These are phyloP conservation scores for Noctua janthina DNA, from an alignment of 2,888 invertebrate species.

Conservation along the genomic window DNA sequence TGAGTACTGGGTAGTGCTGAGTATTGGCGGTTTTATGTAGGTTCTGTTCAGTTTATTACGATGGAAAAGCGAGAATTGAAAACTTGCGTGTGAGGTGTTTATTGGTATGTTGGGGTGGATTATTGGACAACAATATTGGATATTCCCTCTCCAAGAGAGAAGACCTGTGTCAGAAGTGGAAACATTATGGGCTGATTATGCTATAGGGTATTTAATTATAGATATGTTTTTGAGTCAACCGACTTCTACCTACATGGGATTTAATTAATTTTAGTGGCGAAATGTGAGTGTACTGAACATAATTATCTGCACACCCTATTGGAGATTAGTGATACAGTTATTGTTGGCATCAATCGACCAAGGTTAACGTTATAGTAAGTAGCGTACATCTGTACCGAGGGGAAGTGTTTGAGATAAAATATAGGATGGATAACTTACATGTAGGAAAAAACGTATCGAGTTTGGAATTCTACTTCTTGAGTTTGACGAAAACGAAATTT, in stretches of 20 bases:
- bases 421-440: neutral
- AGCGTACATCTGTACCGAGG: no score
- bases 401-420: neutral
- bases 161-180: neutral
- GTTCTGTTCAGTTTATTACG: constrained; percentile 31
- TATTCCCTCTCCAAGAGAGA: no score
- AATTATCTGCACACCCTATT: no score
- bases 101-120: neutral
- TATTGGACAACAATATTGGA: neutral
- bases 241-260: neutral
- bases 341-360: no score
- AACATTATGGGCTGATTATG: neutral
- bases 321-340: no score
- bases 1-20: constrained; percentile 3
- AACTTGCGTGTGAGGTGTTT: neutral
- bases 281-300: neutral
- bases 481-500: neutral
- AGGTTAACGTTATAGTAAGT: no score
- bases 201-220: neutral
- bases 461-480: neutral
- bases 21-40: constrained; percentile 23
- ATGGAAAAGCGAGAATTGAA: neutral
- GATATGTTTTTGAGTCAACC: neutral
- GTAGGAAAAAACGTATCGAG: neutral
- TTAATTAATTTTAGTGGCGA: neutral